A percentile compares a stretch with the other conserved stretches of the same genome.
Evolutionary conservation across 2,888 invertebrate genomes (phyloP).

Genomic region (Entomobrya proxima): DNA sequence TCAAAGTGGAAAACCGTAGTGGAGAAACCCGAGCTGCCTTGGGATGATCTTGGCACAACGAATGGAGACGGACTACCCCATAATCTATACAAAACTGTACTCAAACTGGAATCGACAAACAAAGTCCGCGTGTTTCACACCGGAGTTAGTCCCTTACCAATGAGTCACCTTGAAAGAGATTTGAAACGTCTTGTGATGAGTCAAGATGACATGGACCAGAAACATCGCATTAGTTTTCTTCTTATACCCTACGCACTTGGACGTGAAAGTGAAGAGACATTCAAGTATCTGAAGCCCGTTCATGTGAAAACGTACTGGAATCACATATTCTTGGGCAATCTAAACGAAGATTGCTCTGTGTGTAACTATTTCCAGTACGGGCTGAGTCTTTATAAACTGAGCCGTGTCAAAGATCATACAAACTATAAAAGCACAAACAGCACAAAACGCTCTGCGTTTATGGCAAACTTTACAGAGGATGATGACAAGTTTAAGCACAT

Average conservation of each 20-base stretch:
- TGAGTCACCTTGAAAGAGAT: constrained; percentile 72
- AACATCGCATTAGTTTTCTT: constrained; percentile 70
- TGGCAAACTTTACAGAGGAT: constrained; percentile 17
- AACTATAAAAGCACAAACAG: constrained; percentile 45
- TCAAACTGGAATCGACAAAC: constrained; percentile 72
- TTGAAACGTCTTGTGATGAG: constrained; percentile 64
- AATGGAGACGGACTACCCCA: constrained; percentile 52
- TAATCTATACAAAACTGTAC: constrained; percentile 72
- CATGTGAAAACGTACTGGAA: constrained; percentile 75
- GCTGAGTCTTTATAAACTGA: constrained; percentile 70
- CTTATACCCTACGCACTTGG: constrained; percentile 68
- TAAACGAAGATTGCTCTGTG: constrained; percentile 61
- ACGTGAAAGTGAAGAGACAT: constrained; percentile 66
- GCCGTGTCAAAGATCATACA: constrained; percentile 34
- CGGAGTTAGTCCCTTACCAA: constrained; percentile 71
- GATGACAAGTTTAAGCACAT: constrained; percentile 63
- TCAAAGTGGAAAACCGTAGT: constrained; percentile 74
- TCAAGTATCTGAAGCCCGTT: constrained; percentile 66
- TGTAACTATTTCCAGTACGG: constrained; percentile 59
- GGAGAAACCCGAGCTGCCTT: constrained; percentile 51
- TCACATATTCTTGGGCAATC: constrained; percentile 63
- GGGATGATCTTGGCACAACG: constrained; percentile 52
- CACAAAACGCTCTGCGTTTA: constrained; percentile 21
- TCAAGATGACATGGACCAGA: constrained; percentile 43
- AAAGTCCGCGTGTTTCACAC: constrained; percentile 75